Evolutionary conservation across 2,113 vertebrate genomes (phyloP).

Genomic region (Xenopus laevis): DNA sequence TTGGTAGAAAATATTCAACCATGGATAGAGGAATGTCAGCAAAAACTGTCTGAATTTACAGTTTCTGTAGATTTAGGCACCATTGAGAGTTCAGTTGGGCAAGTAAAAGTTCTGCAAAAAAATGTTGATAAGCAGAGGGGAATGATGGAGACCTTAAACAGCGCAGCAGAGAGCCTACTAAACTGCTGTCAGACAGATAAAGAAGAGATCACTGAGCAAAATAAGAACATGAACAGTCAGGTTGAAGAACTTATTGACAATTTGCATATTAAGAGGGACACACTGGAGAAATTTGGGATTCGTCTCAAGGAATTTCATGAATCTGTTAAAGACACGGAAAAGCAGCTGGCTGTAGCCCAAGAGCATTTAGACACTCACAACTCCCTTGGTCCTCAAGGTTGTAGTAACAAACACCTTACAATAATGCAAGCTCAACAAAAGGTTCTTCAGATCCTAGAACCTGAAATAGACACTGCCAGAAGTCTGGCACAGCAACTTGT

Average conservation of each 20-base stretch:
- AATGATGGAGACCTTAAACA: slow-evolving; percentile 77
- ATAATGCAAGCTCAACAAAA: slow-evolving; percentile 90
- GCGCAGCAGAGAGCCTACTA: slow-evolving; percentile 76
- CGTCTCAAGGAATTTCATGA: slow-evolving; percentile 87
- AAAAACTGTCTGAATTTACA: slow-evolving; percentile 62
- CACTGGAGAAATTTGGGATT: slow-evolving; percentile 78
- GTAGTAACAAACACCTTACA: slow-evolving; percentile 84
- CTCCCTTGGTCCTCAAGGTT: slow-evolving; percentile 76
- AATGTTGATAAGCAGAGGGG: slow-evolving; percentile 88
- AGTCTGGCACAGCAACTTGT: slow-evolving; percentile 80
- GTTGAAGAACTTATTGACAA: slow-evolving; percentile 73
- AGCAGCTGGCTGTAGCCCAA: slow-evolving; percentile 74
- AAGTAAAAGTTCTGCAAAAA: slow-evolving; percentile 82
- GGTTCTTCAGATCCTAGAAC: slow-evolving; percentile 72
- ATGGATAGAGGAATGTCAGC: slow-evolving; percentile 83
- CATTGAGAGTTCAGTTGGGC: slow-evolving; percentile 71
- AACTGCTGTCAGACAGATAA: slow-evolving; percentile 76
- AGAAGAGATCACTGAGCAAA: slow-evolving; percentile 74
- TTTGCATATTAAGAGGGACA: slow-evolving; percentile 77
- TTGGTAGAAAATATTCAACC: slow-evolving; percentile 74
- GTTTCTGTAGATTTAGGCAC: slow-evolving; percentile 68
- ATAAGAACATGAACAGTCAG: slow-evolving; percentile 64
- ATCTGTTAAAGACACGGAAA: slow-evolving; percentile 71
- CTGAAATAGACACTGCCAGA: slow-evolving; percentile 74
- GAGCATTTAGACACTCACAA: slow-evolving; percentile 78